These are phyloP conservation scores for Thinocorus orbignyianus DNA, from an alignment of 2,113 vertebrate genomes.

Conservation along the genomic window DNA sequence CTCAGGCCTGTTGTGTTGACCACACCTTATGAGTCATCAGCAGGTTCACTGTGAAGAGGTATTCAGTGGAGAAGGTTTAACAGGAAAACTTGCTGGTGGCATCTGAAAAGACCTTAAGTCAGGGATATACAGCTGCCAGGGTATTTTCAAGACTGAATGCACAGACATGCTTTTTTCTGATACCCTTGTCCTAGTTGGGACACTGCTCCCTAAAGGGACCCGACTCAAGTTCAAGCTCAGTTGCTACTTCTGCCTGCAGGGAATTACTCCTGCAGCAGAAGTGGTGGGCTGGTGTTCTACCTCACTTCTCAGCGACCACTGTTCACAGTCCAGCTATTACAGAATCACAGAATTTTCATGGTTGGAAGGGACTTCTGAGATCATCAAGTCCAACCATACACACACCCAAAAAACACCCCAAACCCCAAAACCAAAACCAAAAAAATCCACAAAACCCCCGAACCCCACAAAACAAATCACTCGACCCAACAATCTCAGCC, in stretches of 20 bases:
- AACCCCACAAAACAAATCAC: no score
- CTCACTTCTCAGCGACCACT: neutral
- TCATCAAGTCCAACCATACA: no score
- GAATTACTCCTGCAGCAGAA: neutral
- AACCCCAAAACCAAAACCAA: no score
- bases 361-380: no score
- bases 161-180: neutral
- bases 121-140: neutral
- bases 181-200: neutral
- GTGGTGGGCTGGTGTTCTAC: no score
- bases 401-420: no score
- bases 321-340: rapidly evolving
- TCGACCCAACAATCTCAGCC: no score
- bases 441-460: no score
- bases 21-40: rapidly evolving
- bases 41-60: rapidly evolving
- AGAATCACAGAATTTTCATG: no score
- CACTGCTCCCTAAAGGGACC: neutral
- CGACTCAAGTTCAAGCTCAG: neutral
- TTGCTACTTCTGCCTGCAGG: neutral
- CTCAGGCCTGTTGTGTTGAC: rapidly evolving
- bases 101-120: neutral
- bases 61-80: rapidly evolving
- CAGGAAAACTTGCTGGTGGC: neutral
- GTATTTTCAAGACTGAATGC: neutral